Evolutionary conservation across 2,113 vertebrate genomes (phyloP), one percentile per base, ranked within the genome.

Genomic region (Sapajus apella): DNA sequence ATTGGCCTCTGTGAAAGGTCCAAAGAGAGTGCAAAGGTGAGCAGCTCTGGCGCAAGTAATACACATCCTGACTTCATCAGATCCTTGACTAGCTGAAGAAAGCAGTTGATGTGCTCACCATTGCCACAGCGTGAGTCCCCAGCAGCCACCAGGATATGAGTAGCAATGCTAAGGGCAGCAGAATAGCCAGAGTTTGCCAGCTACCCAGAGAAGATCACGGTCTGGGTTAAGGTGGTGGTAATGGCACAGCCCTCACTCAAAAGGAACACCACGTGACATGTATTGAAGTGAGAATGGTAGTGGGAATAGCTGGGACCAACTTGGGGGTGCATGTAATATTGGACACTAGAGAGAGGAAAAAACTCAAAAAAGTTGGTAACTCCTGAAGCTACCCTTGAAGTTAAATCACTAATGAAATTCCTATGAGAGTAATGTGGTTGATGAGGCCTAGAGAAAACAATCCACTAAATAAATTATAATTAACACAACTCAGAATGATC

Each of bases 91-190:
- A 56, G 43, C 0, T 61, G 4, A 87, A 77, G 5, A 10, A 52
- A 17, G 6, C 14, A 37, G n/a, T 25, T 55, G 9, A 30, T 55
- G 23, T 37, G 12, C 14, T 40, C 8, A 5, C n/a, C 12, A 23
- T 12, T 32, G 14, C 18, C 7, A 1, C 2, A 35, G 2, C 6
- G 20, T 50, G 23, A 18, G 40, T 43, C 14, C 9, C 5, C 37
- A n/a, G 13, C 73, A 7, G 23, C 18, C 14, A 6, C 35, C n/a
- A 10, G 30, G 20, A 52, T 32, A 27, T 14, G 73, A 86, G 14
- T 17, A 8, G 32, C 20, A 0, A 3, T 3, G n/a, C 30, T 7
- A 4, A 52, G n/a, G 21, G 6, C 5, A 75, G 30, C 5, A 10
- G n/a, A 66, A n/a, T 2, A 30, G 2, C 8, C 27, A 43, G 56